Base-by-base conservation (phyloP, 2,113 vertebrate genomes). In the Muscicapa adusta region DNA sequence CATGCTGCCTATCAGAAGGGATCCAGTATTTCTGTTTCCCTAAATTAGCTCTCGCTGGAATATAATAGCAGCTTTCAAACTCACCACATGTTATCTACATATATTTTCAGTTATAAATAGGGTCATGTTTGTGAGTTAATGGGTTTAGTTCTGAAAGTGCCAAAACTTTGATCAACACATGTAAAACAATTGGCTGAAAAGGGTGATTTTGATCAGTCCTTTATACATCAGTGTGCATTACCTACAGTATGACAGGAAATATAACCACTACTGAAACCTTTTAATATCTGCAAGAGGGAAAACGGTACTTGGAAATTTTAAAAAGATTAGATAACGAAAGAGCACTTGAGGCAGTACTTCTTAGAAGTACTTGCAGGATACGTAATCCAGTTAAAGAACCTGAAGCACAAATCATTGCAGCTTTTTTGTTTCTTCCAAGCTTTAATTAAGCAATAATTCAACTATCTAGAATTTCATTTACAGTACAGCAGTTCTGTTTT, bases 121-220 rank as follows among this genome's bases (percentile, higher is more conserved):
- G 84, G 90, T 91, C 87, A 80, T 92, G 72, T 95, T 96, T 93
- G 87, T 93, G 86, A 96, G 93, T 94, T 97, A 97, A 97, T 97
- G 96, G 96, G 63, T 95, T 96, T 96, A 86, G 80, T 89, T 94
- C 91, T 94, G 78, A 78, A 96, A 97, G 95, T 97, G 96, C 97
- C 97, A 97, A 92, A 97, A 97, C 96, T 97, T 97, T 97, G 95
- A 97, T 97, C 96, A 97, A 56, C 74, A 34, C n/a, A 53, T 89
- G 65, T 95, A 58, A 88, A 97, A 85, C 88, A 95, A 92, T 86
- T 95, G 96, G 89, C 94, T 83, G 89, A 89, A 97, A 96, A 88
- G 8, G 3, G 71, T 13, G 11, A 77, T 97, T 97, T 95, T 87
- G 67, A 91, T 97, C 92, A 82, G 90, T 88, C 85, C 45, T 84